phyloP scores from a whole-genome alignment of 2,888 invertebrate genomes.

The Polyommatus icarus region DNA sequence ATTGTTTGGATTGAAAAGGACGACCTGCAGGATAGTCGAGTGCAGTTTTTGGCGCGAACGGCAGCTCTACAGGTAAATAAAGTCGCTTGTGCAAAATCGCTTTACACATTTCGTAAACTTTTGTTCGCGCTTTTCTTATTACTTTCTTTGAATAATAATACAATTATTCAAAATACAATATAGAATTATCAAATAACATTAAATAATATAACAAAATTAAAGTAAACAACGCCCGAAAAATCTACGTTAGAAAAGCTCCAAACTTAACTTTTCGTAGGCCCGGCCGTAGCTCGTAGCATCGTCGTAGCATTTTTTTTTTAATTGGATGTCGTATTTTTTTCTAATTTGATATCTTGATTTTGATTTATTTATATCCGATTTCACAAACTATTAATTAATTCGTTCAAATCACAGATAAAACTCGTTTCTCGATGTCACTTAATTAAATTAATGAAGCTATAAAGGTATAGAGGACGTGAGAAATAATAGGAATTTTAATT shows the following conservation, averaged over 20 bases:
- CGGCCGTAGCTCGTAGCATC: not conserved
- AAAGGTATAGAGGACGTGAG: constrained; percentile 18
- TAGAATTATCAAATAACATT: not conserved
- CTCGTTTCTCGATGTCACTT: not conserved
- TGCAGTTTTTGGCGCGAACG: constrained; percentile 32
- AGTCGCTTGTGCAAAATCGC: not conserved
- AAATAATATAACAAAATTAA: not conserved
- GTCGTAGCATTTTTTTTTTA: not conserved
- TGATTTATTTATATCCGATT: not conserved
- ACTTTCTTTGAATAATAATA: not conserved
- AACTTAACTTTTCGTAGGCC: constrained; percentile 10
- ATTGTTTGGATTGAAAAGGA: constrained; percentile 49
- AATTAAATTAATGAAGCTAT: constrained; percentile 9
- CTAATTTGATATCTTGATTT: not conserved
- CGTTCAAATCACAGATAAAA: not conserved
- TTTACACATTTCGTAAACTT: not conserved
- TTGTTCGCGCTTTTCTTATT: not conserved
- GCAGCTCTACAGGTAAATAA: constrained; percentile 16
- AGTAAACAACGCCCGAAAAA: not conserved
- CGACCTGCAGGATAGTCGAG: constrained; percentile 34
- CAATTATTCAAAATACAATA: too few relatives aligned
- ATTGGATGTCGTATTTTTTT: not conserved
- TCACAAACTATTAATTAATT: not conserved
- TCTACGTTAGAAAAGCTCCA: not conserved
- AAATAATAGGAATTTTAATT: constrained; percentile 26